phyloP scores from a whole-genome alignment of 2,888 invertebrate genomes.

The Epirrhoe tristata region DNA sequence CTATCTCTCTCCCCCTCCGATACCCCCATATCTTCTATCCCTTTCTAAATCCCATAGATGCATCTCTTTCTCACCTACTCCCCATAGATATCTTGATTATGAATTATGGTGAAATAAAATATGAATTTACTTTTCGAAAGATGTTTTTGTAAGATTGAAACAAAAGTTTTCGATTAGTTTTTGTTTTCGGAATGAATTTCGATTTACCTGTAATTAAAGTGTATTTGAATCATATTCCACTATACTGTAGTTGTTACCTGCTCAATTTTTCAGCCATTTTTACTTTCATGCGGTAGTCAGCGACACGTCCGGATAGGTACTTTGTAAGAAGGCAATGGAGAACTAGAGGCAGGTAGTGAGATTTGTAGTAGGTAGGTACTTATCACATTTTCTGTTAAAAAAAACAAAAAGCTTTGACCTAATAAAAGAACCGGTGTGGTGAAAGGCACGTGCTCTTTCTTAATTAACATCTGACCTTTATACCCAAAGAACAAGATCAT shows the following conservation, averaged over 20 bases:
- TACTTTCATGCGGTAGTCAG: too few relatives aligned
- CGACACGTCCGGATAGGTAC: too few relatives aligned
- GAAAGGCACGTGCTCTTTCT: background rate
- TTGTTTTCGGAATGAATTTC: background rate
- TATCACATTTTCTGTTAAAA: too few relatives aligned
- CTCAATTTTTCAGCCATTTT: too few relatives aligned
- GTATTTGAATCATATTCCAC: background rate
- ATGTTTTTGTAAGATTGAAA: constrained; percentile 17
- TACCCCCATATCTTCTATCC: constrained; percentile 39
- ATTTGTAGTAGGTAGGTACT: too few relatives aligned
- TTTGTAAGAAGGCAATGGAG: too few relatives aligned
- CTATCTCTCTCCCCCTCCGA: constrained; percentile 56
- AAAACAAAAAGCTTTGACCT: too few relatives aligned
- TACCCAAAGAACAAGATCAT: constrained; percentile 21
- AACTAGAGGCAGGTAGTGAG: too few relatives aligned
- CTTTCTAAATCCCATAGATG: constrained; percentile 42
- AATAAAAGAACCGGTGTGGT: background rate
- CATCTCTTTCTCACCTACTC: constrained; percentile 48
- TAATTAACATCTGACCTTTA: constrained; percentile 13
- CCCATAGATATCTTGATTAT: constrained; percentile 61
- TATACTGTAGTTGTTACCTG: too few relatives aligned
- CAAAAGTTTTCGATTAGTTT: background rate
- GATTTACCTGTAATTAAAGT: background rate
- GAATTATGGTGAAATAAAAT: constrained; percentile 60
- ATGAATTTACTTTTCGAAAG: constrained; percentile 37